Conservation (phyloP, 2,888 invertebrate genomes). For the Cremastinae sp. region DNA sequence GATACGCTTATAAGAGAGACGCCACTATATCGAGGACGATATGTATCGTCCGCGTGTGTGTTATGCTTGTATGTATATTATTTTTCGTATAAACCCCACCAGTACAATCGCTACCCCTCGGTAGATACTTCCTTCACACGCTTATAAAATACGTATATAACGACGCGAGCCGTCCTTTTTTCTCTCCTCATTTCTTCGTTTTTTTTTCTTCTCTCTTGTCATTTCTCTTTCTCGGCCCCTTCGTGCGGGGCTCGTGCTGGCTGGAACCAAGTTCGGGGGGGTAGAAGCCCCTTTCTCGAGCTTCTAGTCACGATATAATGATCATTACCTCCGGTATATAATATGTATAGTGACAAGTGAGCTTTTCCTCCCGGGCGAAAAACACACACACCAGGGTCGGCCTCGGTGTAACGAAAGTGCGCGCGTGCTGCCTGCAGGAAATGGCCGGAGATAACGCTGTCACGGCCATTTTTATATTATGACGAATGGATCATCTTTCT, state of each 20-base stretch:
- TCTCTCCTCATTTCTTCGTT: constrained; percentile 63
- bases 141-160: constrained; percentile 32
- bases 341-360: constrained; percentile 78
- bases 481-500: constrained; percentile 77
- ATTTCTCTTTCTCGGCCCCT: constrained; percentile 59
- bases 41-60: constrained; percentile 10
- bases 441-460: constrained; percentile 79
- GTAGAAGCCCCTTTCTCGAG: constrained; percentile 51
- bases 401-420: constrained; percentile 59
- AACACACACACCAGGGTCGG: constrained; percentile 1
- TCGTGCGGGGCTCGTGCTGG: constrained; percentile 43
- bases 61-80: background rate
- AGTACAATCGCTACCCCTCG: constrained; percentile 51
- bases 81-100: constrained; percentile 37
- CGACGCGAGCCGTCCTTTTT: constrained; percentile 30
- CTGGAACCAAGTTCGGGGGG: constrained; percentile 51
- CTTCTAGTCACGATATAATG: constrained; percentile 71
- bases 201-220: constrained; percentile 56
- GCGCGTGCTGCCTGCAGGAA: constrained; percentile 74
- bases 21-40: constrained; percentile 19
- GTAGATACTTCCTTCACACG: constrained; percentile 21
- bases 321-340: constrained; percentile 79
- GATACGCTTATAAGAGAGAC: constrained; percentile 24
- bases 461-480: constrained; percentile 78
- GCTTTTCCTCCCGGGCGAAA: constrained; percentile 59